These are phyloP conservation scores for Leptinotarsa lineolata DNA, from an alignment of 1,140 invertebrate species.

Conservation along the genomic window DNA sequence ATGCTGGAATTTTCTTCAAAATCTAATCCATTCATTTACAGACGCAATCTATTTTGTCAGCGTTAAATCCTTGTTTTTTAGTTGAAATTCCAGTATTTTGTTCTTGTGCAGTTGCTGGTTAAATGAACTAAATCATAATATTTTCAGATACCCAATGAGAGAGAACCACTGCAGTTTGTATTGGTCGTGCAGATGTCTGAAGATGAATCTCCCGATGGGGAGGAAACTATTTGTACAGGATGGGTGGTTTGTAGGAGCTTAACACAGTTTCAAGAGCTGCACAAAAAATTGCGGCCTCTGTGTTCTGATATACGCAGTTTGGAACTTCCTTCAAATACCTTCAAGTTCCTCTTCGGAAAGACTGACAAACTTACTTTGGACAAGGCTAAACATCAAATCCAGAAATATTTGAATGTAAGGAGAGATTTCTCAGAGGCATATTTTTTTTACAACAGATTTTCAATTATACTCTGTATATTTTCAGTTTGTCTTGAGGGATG, in stretches of 20 bases:
- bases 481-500: slow-evolving; percentile 84
- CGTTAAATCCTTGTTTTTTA: too few relatives aligned
- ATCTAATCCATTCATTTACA: too few relatives aligned
- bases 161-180: slow-evolving; percentile 79
- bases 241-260: slow-evolving; percentile 85
- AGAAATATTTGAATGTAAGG: slow-evolving; percentile 83
- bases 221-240: slow-evolving; percentile 72
- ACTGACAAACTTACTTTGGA: slow-evolving; percentile 77
- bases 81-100: too few relatives aligned
- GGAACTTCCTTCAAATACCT: slow-evolving; percentile 77
- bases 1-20: too few relatives aligned
- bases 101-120: too few relatives aligned
- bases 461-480: slow-evolving; percentile 22
- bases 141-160: slow-evolving; percentile 72
- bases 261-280: slow-evolving; percentile 81
- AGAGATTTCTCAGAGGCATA: not conserved
- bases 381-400: slow-evolving; percentile 80
- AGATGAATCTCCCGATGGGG: slow-evolving; percentile 62
- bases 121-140: not conserved
- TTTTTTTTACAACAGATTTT: slow-evolving; percentile 26
- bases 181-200: slow-evolving; percentile 78
- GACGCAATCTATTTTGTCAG: too few relatives aligned
- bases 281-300: slow-evolving; percentile 81
- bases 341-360: slow-evolving; percentile 80
- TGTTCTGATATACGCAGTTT: slow-evolving; percentile 78